Evolutionary conservation across 2,888 invertebrate species (phyloP), one percentile per base, ranked within the genome.

Genomic region (Venusia cambrica): DNA sequence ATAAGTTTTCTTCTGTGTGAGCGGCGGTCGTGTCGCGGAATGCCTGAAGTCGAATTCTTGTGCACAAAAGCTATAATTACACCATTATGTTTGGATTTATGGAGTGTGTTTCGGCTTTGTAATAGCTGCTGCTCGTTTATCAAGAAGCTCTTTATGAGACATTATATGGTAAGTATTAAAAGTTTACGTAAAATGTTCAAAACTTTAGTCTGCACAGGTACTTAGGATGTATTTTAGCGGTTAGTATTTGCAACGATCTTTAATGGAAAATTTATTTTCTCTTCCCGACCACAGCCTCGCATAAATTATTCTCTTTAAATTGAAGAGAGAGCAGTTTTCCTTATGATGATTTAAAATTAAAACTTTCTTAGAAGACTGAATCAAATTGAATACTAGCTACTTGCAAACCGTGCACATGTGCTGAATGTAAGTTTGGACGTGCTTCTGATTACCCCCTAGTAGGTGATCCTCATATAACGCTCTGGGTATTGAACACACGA

Each of bases 1-100:
- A 81, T 80, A 77, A 78, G 68, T 71, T 76, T 69, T 57, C 64
- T 68, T 56, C 49, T 59, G 62, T 48, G 56, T 44, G 39, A 48
- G 43, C 30, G 40, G 45, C 19, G 43, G 51, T 38, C 43, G 43
- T 32, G 42, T 38, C 43, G 38, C 30, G 50, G 47, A 50, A 50
- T 48, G 39, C 38, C 9, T 6, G 42, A 42, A 17, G 38, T 38
- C 38, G 29, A 38, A 44, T 42, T 38, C 37, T 45, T 43, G 37
- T 37, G 29, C 40, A 50, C 37, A 45, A 45, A 50, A 43, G 43
- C 43, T 38, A 41, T 47, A 45, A 43, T 43, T 38, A 40, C 40
- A 38, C 45, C 36, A 37, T 50, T 43, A 43, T 43, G 30, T 36
- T 43, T 34, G 38, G 40, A 48, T 50, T 50, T 50, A 50, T 45